Conservation (phyloP, 2,888 invertebrate genomes). For the Platerodrilus igneus region DNA sequence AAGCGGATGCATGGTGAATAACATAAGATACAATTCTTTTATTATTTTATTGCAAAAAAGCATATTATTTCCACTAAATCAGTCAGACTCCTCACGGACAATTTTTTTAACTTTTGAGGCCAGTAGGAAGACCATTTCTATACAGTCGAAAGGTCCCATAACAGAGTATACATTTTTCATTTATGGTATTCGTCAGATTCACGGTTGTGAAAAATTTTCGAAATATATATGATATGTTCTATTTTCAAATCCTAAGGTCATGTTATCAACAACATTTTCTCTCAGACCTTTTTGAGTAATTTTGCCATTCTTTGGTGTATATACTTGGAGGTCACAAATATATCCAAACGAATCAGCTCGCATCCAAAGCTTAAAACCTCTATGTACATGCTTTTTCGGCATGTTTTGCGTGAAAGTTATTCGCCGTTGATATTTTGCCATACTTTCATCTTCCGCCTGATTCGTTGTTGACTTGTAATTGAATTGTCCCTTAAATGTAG, state of each 20-base stretch:
- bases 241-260: no score
- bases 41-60: no score
- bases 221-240: conserved; percentile 1
- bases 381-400: conserved; percentile 22
- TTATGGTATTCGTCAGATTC: no score
- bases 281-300: background rate
- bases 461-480: conserved; percentile 14
- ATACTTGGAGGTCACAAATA: conserved; percentile 2
- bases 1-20: no score
- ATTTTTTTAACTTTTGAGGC: no score
- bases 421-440: conserved; percentile 19
- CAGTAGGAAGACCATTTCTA: no score
- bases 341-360: conserved; percentile 15
- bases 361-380: conserved; percentile 28
- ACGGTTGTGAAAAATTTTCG: conserved; percentile 1
- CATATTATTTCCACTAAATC: no score
- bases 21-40: no score
- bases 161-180: no score
- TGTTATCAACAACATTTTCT: no score
- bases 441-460: conserved; percentile 24
- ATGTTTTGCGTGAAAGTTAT: conserved; percentile 24
- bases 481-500: conserved; percentile 27
- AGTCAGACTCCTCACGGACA: no score
- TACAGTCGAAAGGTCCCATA: no score
- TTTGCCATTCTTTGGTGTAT: conserved; percentile 4